A percentile compares a stretch with the other conserved stretches of the same genome.
Evolutionary conservation across 1,140 invertebrate genomes (phyloP).

Genomic region (Drosophila willistoni): DNA sequence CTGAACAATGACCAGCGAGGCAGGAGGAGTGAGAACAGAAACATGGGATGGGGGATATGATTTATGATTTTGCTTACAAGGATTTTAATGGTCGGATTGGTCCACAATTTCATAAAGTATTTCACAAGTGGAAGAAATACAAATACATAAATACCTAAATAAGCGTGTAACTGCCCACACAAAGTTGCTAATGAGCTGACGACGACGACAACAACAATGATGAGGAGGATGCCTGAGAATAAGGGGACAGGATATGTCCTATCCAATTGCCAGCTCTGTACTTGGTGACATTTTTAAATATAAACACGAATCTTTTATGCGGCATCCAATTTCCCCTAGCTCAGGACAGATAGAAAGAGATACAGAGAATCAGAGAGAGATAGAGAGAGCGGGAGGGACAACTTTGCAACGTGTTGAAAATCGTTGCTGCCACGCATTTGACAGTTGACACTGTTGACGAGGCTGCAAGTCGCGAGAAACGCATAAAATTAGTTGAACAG

Average conservation of each 20-base stretch:
- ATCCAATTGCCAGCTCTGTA: slow-evolving; percentile 53
- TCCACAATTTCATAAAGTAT: slow-evolving; percentile 7
- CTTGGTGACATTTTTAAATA: slow-evolving; percentile 74
- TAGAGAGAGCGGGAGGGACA: slow-evolving; percentile 14
- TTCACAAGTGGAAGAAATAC: slow-evolving; percentile 27
- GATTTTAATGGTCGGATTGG: slow-evolving; percentile 15
- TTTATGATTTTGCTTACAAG: slow-evolving; percentile 48
- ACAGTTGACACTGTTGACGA: slow-evolving; percentile 71
- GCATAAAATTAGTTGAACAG: slow-evolving; percentile 71
- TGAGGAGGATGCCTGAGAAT: slow-evolving; percentile 10
- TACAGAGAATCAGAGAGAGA: background rate
- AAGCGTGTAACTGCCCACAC: slow-evolving; percentile 66
- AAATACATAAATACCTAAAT: slow-evolving; percentile 31
- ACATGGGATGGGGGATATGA: slow-evolving; percentile 6
- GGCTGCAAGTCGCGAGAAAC: slow-evolving; percentile 35
- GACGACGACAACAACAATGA: slow-evolving; percentile 24
- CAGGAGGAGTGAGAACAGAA: background rate
- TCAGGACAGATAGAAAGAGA: background rate
- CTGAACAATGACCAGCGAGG: slow-evolving; percentile 34
- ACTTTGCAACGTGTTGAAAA: slow-evolving; percentile 66
- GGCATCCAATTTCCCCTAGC: slow-evolving; percentile 62
- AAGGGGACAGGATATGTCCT: slow-evolving; percentile 59
- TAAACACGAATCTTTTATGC: slow-evolving; percentile 60
- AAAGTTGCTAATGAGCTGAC: slow-evolving; percentile 62
- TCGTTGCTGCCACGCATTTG: slow-evolving; percentile 51